A percentile compares a stretch with the other conserved stretches of the same genome.
phyloP scores from a whole-genome alignment of 2,113 vertebrate genomes.

The Paradisaea rubra region DNA sequence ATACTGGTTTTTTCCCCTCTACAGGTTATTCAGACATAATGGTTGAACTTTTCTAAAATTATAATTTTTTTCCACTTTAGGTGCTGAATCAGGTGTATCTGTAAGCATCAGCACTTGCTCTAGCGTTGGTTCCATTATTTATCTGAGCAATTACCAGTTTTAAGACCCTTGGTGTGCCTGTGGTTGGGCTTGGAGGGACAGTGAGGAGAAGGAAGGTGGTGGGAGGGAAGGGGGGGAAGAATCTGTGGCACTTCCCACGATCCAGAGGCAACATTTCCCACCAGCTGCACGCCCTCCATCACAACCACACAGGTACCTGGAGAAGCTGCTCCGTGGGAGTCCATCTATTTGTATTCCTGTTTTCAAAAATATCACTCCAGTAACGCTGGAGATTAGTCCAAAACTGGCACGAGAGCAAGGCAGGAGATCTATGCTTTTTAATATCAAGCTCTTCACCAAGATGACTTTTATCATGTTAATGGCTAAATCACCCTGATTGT shows the following conservation, averaged over 20 bases:
- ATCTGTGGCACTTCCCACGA: background rate
- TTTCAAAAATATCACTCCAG: conserved; percentile 55
- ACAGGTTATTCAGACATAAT: background rate
- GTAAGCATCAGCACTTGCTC: background rate
- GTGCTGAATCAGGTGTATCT: background rate
- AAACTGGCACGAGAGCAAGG: conserved; percentile 11
- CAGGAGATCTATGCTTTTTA: conserved; percentile 76
- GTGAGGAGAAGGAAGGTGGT: background rate
- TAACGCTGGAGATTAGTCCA: conserved; percentile 3
- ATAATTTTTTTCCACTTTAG: background rate
- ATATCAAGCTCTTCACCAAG: conserved; percentile 63
- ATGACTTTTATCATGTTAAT: conserved; percentile 60
- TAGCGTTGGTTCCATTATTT: background rate
- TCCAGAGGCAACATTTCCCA: background rate
- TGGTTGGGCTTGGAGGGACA: background rate
- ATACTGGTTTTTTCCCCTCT: background rate
- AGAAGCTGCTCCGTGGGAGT: background rate
- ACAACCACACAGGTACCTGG: background rate
- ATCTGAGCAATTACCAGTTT: background rate
- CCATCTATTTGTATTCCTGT: background rate
- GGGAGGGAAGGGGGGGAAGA: background rate
- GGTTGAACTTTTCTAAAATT: background rate
- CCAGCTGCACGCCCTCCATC: background rate
- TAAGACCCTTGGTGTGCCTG: background rate
- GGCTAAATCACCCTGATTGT: conserved; percentile 64